Base-by-base conservation (phyloP, 1,140 invertebrate genomes). In the Idris sp. region DNA sequence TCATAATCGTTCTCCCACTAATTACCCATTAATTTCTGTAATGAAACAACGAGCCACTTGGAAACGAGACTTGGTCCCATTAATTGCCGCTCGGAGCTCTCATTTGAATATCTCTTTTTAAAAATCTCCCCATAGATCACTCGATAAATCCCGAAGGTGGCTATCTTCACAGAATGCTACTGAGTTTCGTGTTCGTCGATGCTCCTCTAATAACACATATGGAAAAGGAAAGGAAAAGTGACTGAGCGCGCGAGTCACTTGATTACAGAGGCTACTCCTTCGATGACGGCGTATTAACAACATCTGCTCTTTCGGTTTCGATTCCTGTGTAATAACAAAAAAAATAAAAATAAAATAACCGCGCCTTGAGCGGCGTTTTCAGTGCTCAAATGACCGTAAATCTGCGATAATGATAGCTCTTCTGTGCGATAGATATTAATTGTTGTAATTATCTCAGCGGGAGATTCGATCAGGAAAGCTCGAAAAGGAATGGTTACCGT, bases 261-360 rank as follows among this genome's bases (percentile, higher is more conserved):
- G 82, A 84, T 84, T 83, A 84, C 81, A 83, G 84, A 77, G 81
- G n/a, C n/a, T n/a, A n/a, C n/a, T 80, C 73, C 64, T 62, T 28
- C 56, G 77, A 82, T 83, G 78, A 82, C 78, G 77, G 82, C 78
- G 82, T 82, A 84, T 85, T 84, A 84, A 68, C 74, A 69, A 80
- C 81, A 78, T 76, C 77, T 61, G 67, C 35, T 35, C 19, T 18
- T 43, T 40, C 14, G 36, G 14, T 41, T 46, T 3, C 43, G 43
- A 53, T 46, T 65, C 22, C 35, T 31, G n/a, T 16, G 41, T 18
- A 30, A 22, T 46, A 49, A 30, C 19, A 33, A 51, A 15, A 31
- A 56, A 48, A 54, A 46, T 38, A 38, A 9, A 6, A 14, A n/a
- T n/a, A n/a, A n/a, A n/a, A n/a, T n/a, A n/a, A n/a, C n/a, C n/a